A percentile compares a stretch with the other conserved stretches of the same genome.
phyloP scores from a whole-genome alignment of 2,888 invertebrate genomes.

The Melanargia galathea region DNA sequence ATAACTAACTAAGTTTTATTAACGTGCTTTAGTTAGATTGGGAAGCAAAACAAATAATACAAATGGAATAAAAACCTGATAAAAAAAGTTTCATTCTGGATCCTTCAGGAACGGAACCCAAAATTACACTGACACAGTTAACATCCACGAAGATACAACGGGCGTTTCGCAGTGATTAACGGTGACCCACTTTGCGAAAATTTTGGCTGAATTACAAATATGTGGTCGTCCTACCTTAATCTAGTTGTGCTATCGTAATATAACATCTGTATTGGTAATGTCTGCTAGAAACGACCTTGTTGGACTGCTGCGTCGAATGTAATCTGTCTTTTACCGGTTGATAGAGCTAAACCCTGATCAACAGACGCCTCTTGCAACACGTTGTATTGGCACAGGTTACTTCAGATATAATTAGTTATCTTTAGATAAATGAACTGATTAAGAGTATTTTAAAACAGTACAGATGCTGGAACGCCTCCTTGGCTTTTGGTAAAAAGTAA shows the following conservation, averaged over 20 bases:
- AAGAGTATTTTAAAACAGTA: no score
- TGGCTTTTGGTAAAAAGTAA: neutral
- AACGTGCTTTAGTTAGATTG: no score
- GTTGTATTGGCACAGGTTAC: constrained; percentile 16
- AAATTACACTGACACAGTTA: constrained; percentile 25
- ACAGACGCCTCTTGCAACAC: constrained; percentile 33
- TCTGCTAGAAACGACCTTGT: constrained; percentile 37
- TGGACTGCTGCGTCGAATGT: constrained; percentile 38
- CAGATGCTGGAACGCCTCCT: neutral
- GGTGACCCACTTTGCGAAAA: constrained; percentile 51
- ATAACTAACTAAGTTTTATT: no score
- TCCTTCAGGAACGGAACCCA: constrained; percentile 13
- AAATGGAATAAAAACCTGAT: neutral
- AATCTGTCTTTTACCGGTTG: constrained; percentile 38
- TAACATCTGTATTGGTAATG: constrained; percentile 39
- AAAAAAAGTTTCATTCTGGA: constrained; percentile 22
- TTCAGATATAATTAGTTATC: constrained; percentile 5
- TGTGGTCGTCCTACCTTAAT: constrained; percentile 39
- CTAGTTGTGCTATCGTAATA: constrained; percentile 37
- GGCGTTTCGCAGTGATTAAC: constrained; percentile 25
- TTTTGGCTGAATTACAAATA: constrained; percentile 53
- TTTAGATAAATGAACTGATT: neutral
- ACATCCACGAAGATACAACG: constrained; percentile 20
- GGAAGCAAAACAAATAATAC: no score
- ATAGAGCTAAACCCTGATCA: constrained; percentile 33